Percentiles rank a stretch among this genome's conserved stretches.
These are phyloP conservation scores for Lissonota sp. DNA, from an alignment of 2,888 invertebrate genomes.

Conservation along the genomic window DNA sequence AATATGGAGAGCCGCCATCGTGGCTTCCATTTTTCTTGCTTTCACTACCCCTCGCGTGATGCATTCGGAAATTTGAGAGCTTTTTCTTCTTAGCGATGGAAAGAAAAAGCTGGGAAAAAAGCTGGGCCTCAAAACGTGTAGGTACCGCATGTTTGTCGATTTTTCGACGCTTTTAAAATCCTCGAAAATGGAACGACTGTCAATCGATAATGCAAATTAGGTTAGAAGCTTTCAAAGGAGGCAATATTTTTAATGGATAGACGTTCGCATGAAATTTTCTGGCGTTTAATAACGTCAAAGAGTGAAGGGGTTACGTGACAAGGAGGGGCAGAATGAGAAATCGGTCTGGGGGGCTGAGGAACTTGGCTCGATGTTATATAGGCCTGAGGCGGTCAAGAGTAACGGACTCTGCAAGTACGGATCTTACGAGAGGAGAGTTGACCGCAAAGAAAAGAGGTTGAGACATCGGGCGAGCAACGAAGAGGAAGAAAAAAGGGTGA, in stretches of 20 bases:
- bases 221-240: too few species aligned
- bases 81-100: slow-evolving; percentile 5
- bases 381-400: slow-evolving; percentile 37
- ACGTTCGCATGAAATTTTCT: too few species aligned
- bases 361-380: slow-evolving; percentile 2
- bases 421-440: slow-evolving; percentile 16
- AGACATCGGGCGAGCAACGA: slow-evolving; percentile 1
- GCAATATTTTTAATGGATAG: too few species aligned
- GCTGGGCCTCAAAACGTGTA: not conserved
- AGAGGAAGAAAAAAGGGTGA: not conserved
- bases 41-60: not conserved
- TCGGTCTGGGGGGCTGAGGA: slow-evolving; percentile 20
- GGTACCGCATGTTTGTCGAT: too few species aligned
- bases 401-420: slow-evolving; percentile 30
- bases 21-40: slow-evolving; percentile 50
- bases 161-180: too few species aligned
- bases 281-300: too few species aligned
- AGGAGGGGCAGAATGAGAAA: slow-evolving; percentile 32
- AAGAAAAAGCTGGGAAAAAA: not conserved
- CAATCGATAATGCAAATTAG: too few species aligned
- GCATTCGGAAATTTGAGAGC: slow-evolving; percentile 27
- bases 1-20: slow-evolving; percentile 59
- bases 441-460: slow-evolving; percentile 31
- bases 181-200: too few species aligned
- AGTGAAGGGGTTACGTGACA: not conserved